Base-by-base conservation (phyloP, 2,888 invertebrate genomes). In the Polietes domitor region DNA sequence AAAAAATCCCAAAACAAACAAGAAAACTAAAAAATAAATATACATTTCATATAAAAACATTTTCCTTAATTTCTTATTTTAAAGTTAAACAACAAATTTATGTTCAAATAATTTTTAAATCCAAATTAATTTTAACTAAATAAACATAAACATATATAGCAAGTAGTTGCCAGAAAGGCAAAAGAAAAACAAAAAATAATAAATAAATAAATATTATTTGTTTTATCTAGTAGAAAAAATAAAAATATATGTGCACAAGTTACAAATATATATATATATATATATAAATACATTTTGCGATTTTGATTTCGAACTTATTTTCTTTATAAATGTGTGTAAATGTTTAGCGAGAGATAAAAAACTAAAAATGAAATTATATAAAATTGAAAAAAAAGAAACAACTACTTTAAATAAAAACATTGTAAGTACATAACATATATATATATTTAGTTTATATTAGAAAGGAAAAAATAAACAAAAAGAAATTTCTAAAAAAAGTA, bases 241-340 rank as follows among this genome's bases (percentile, higher is more conserved):
- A 47, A 58, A 58, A 58, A 58, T 9, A 53, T 32, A 7, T 55
- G n/a, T n/a, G 10, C 10, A 37, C 4, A 37, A 37, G 10, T 7
- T 37, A 37, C 6, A 37, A 37, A 32, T 9, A 61, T 7, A 55
- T 17, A 55, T 21, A 3, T 21, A 21, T 55, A 21, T 10, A 6
- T 55, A 7, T 58, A 58, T 26, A 58, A 26, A 58, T n/a, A n/a
- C n/a, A n/a, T n/a, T n/a, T n/a, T n/a, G n/a, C n/a, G n/a, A n/a
- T 55, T 50, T 55, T 55, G 21, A 53, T 53, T 55, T 55, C 21
- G n/a, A n/a, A n/a, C n/a, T n/a, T n/a, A n/a, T 37, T 32, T 61
- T 28, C 1, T 4, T 32, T 61, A 32, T 61, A 47, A 47, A 47
- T 47, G 47, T 47, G 15, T n/a, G 61, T 61, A 47, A 47, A 47